phyloP scores from a whole-genome alignment of 37 sponge, comb jelly and placozoan species.

The Agelas oroides region DNA sequence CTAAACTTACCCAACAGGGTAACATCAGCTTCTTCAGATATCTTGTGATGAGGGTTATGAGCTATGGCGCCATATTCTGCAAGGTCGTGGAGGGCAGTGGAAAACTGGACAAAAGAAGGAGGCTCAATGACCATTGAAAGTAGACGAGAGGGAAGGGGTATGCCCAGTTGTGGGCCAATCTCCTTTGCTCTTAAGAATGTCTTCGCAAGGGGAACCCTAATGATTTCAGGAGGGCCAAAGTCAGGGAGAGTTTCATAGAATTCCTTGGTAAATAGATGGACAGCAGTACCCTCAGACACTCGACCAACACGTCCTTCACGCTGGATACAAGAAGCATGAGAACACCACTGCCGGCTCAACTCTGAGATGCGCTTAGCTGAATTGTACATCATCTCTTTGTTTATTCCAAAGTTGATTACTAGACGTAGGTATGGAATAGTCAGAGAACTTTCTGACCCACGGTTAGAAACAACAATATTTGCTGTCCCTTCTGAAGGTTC shows the following conservation, averaged over 20 bases:
- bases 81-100: slow-evolving; percentile 45
- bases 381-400: background rate
- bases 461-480: slow-evolving; percentile 48
- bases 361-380: slow-evolving; percentile 4
- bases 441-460: slow-evolving; percentile 64
- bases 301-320: slow-evolving; percentile 68
- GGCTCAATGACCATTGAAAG: slow-evolving; percentile 30
- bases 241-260: slow-evolving; percentile 36
- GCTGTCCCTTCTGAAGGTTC: slow-evolving; percentile 12
- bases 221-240: slow-evolving; percentile 45
- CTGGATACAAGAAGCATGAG: slow-evolving; percentile 59
- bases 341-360: slow-evolving; percentile 53
- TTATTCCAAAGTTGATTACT: slow-evolving; percentile 66
- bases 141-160: slow-evolving; percentile 22
- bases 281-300: slow-evolving; percentile 40
- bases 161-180: background rate
- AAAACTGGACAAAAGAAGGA: slow-evolving; percentile 43
- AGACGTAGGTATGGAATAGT: slow-evolving; percentile 49
- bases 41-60: background rate
- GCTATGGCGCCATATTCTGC: slow-evolving; percentile 36
- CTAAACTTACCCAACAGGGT: slow-evolving; percentile 57
- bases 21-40: slow-evolving; percentile 28
- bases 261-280: slow-evolving; percentile 48
- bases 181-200: slow-evolving; percentile 42
- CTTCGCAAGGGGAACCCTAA: slow-evolving; percentile 17